Evolutionary conservation across 2,113 vertebrate species (phyloP).

Genomic region (Dascyllus trimaculatus): DNA sequence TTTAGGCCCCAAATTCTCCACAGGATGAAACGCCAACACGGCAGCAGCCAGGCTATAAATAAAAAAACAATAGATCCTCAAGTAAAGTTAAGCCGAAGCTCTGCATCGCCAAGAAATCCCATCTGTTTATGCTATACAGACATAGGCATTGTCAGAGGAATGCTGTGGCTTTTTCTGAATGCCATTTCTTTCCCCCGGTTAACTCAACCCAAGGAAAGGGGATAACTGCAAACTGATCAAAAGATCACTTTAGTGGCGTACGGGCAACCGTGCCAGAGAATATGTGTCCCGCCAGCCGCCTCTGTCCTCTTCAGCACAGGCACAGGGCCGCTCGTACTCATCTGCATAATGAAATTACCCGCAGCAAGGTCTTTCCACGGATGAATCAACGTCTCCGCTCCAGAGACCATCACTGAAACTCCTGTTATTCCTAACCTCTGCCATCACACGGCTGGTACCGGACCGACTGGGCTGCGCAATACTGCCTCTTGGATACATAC

Average conservation of each 20-base stretch:
- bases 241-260: slow-evolving; percentile 41
- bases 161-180: slow-evolving; percentile 75
- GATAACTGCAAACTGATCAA: slow-evolving; percentile 68
- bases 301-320: slow-evolving; percentile 37
- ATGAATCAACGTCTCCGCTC: slow-evolving; percentile 64
- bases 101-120: slow-evolving; percentile 60
- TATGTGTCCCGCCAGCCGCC: slow-evolving; percentile 37
- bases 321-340: slow-evolving; percentile 48
- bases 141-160: slow-evolving; percentile 77
- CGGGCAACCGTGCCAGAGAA: slow-evolving; percentile 43
- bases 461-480: slow-evolving; percentile 9
- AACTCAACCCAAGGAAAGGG: slow-evolving; percentile 65
- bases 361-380: slow-evolving; percentile 58
- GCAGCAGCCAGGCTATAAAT: slow-evolving; percentile 46
- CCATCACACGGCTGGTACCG: slow-evolving; percentile 16
- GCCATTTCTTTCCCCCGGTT: slow-evolving; percentile 56
- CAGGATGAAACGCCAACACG: slow-evolving; percentile 41
- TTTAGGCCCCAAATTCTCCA: slow-evolving; percentile 28
- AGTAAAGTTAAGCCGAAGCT: slow-evolving; percentile 37
- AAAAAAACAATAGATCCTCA: slow-evolving; percentile 57
- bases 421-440: slow-evolving; percentile 53
- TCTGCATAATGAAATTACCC: slow-evolving; percentile 73
- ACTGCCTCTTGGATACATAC: neutral
- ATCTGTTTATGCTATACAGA: slow-evolving; percentile 81
- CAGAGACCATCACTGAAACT: slow-evolving; percentile 44